A percentile compares a stretch with the other conserved stretches of the same genome.
phyloP scores from a whole-genome alignment of 2,113 vertebrate genomes.

The Calidris pugnax region DNA sequence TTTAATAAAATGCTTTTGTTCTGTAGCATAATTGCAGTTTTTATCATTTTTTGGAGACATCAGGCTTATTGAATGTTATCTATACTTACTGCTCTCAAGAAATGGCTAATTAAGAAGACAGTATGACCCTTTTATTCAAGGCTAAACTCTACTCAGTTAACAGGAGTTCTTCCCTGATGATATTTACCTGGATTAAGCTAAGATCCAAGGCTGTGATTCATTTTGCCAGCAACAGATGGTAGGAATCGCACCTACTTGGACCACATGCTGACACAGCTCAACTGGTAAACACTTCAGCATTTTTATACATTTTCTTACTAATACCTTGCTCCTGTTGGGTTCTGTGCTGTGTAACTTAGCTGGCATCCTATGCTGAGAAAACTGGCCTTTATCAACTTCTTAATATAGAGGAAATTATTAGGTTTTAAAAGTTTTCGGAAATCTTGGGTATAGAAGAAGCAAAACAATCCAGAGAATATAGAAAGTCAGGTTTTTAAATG shows the following conservation, averaged over 20 bases:
- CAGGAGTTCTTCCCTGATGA: not conserved
- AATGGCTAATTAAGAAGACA: slow-evolving; percentile 15
- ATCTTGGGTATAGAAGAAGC: not conserved
- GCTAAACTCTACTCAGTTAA: not conserved
- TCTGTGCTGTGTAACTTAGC: not conserved
- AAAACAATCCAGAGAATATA: not conserved
- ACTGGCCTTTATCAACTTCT: not conserved
- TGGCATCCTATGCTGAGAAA: not conserved
- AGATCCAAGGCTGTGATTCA: not conserved
- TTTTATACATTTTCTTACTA: not conserved
- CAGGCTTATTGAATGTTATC: not conserved
- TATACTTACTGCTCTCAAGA: not conserved
- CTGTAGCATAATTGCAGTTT: not conserved
- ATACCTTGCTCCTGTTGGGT: not conserved
- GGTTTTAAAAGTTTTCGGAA: not conserved
- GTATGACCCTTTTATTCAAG: not conserved
- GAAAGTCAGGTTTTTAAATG: rapidly evolving
- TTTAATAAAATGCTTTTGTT: slow-evolving; percentile 41
- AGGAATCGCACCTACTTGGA: not conserved
- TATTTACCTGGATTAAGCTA: not conserved
- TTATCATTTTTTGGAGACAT: not conserved
- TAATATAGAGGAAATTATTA: not conserved
- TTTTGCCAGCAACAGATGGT: not conserved
- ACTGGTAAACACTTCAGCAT: rapidly evolving
- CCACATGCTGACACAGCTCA: not conserved